Evolutionary conservation across 1,140 invertebrate genomes (phyloP), one percentile per base, ranked within the genome.

Genomic region (Saxidomus purpurata): DNA sequence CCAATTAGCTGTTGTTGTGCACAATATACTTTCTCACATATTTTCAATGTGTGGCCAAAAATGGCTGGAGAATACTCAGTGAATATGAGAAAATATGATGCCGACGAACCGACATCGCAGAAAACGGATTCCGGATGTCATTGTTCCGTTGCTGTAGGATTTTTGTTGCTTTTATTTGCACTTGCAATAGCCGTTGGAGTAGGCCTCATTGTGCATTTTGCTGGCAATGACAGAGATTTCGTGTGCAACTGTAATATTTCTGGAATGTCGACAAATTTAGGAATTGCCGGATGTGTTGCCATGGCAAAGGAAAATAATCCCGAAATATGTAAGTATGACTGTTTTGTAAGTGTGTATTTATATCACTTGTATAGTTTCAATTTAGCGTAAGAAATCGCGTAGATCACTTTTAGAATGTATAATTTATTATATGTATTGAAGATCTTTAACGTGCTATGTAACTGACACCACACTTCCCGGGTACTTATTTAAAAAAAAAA

Each of bases 31-130:
- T 8, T 4, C 15, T 43, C 15, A 8, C 43, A 43, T 43, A 15
- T 43, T 43, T 43, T 8, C 43, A 43, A 8, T 15, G 15, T 4
- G 43, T 43, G 4, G 4, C 43, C 15, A 8, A 15, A 43, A 8
- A 71, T 71, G 67, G 17, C 67, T 2, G 67, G 67, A n/a, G 36
- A 71, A 36, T 71, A 71, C 67, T 2, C 67, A 6, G 36, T 79
- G 13, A 79, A 47, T 34, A 81, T 81, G 79, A 55, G 79, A 11
- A 81, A 81, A 61, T 81, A 81, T 55, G 79, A 81, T 61, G 79
- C 52, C 52, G 67, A 71, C 36, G 79, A 61, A 15, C 8, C n/a
- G 2, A 9, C 79, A 34, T 34, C 79, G 52, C n/a, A n/a, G 52
- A 38, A 81, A 25, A 4, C 22, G 0, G 49, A 59, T 2, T 36